A percentile compares a stretch with the other conserved stretches of the same genome.
Evolutionary conservation across 1,140 invertebrate species (phyloP).

Genomic region (Drusus annulatus): DNA sequence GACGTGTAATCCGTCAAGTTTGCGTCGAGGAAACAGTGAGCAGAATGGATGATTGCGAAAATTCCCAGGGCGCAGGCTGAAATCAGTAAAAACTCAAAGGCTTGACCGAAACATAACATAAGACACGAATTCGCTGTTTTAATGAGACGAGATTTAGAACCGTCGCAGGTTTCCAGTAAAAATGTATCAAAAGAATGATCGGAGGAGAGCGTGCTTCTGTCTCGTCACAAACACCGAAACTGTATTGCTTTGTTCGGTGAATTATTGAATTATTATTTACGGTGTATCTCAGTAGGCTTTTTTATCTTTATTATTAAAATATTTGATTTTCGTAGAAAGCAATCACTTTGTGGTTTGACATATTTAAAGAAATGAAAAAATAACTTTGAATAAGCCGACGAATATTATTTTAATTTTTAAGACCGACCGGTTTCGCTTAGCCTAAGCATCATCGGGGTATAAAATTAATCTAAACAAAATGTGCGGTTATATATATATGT

Average conservation of each 20-base stretch:
- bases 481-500: no score
- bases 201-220: neutral
- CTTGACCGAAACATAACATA: neutral
- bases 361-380: no score
- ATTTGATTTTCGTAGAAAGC: no score
- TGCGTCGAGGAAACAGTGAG: neutral
- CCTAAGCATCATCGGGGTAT: no score
- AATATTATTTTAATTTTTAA: no score
- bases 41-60: neutral
- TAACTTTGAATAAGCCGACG: no score
- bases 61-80: neutral
- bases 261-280: no score
- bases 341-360: no score
- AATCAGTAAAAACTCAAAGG: neutral
- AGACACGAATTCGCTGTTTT: constrained; percentile 3
- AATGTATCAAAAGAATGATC: neutral
- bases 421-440: no score
- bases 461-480: no score
- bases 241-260: neutral
- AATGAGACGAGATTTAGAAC: constrained; percentile 5
- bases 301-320: no score
- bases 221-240: neutral
- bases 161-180: neutral
- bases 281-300: no score
- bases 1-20: constrained; percentile 14